Conservation (phyloP, 2,113 vertebrate species). For the Myotis yumanensis region DNA sequence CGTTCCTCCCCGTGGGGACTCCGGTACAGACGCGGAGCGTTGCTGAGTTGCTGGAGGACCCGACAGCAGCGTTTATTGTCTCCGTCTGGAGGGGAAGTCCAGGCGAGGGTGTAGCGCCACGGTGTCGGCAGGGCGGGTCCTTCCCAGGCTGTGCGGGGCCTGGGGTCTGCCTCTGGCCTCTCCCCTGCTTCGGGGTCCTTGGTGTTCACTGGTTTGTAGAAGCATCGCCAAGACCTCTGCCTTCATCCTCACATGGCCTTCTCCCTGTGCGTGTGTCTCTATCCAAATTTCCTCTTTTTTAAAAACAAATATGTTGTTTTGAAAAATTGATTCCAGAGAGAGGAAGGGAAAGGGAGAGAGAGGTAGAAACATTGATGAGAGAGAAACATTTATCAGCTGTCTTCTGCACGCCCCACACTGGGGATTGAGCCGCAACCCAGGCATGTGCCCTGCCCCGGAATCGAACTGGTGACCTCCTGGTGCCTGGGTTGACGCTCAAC, state of each 20-base stretch:
- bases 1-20: neutral
- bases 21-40: accelerated
- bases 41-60: accelerated
- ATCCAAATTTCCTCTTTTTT: neutral
- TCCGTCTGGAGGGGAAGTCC: neutral
- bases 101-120: neutral
- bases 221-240: accelerated
- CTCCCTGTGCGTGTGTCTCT: accelerated
- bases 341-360: neutral
- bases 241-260: neutral
- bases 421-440: neutral
- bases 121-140: neutral
- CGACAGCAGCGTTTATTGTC: accelerated
- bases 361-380: neutral
- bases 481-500: neutral
- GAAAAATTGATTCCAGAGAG: neutral
- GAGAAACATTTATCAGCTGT: neutral
- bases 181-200: neutral
- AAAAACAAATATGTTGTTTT: no score
- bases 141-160: neutral
- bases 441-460: neutral
- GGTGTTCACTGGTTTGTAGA: accelerated
- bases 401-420: neutral
- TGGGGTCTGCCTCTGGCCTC: neutral
- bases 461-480: neutral